These are phyloP conservation scores for Tetranychus urticae DNA, from an alignment of 1,140 invertebrate genomes.

Conservation along the genomic window DNA sequence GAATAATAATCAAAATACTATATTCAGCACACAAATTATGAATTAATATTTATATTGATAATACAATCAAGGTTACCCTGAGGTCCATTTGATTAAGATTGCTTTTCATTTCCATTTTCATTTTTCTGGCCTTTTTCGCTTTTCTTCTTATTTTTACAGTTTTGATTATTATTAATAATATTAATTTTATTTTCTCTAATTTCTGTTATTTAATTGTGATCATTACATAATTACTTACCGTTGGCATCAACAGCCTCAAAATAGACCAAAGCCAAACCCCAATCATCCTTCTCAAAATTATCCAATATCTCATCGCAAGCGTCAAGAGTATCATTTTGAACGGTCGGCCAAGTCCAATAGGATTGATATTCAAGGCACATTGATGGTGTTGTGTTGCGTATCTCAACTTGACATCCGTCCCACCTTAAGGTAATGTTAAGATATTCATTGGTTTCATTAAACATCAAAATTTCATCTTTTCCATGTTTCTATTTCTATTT, in stretches of 20 bases:
- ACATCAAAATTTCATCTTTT: no score
- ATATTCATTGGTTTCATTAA: neutral
- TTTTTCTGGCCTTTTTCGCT: no score
- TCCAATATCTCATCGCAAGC: conserved; percentile 8
- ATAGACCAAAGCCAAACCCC: conserved; percentile 10
- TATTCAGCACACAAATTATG: no score
- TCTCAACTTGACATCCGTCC: conserved; percentile 19
- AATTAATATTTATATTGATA: no score
- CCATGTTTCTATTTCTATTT: neutral
- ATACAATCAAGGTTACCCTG: no score
- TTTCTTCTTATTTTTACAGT: no score
- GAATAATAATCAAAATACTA: no score
- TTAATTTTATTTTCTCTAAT: no score
- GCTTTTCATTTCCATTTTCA: no score
- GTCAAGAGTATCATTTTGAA: conserved; percentile 8
- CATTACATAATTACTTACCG: conserved; percentile 5
- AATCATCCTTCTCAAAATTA: conserved; percentile 9
- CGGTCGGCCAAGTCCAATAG: conserved; percentile 7
- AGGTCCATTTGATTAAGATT: no score
- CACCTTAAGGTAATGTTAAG: conserved; percentile 9
- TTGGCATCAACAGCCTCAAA: conserved; percentile 12
- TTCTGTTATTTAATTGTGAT: neutral
- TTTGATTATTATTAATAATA: neutral
- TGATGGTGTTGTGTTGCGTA: conserved; percentile 14
- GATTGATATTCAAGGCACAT: conserved; percentile 13